phyloP scores from a whole-genome alignment of 2,888 invertebrate genomes.

The Thyatira batis region DNA sequence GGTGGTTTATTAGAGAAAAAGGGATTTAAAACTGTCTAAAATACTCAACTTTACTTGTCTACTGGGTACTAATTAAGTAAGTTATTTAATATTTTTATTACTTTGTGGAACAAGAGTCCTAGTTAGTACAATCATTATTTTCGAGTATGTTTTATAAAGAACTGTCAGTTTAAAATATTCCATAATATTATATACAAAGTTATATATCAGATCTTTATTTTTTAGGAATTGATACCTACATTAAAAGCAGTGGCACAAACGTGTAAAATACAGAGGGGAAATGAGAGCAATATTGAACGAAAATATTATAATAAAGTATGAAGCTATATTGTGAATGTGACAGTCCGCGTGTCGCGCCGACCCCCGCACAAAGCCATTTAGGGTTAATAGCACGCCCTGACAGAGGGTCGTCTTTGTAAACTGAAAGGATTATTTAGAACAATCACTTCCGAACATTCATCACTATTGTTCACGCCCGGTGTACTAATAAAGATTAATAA shows the following conservation, averaged over 20 bases:
- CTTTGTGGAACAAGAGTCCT: no score
- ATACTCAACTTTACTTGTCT: background rate
- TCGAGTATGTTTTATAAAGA: no score
- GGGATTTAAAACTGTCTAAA: background rate
- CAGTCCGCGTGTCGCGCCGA: constrained; percentile 72
- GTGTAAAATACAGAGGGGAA: constrained; percentile 42
- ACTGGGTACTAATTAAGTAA: no score
- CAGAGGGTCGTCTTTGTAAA: constrained; percentile 73
- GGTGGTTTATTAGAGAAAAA: constrained; percentile 17
- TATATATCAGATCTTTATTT: no score
- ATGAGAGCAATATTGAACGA: constrained; percentile 67
- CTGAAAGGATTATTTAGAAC: constrained; percentile 73
- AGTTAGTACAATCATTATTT: no score
- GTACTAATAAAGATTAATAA: constrained; percentile 62
- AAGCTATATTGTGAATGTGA: constrained; percentile 77
- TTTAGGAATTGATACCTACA: no score
- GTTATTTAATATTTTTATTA: no score
- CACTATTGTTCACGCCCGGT: constrained; percentile 65
- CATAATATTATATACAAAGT: no score
- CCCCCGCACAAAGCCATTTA: constrained; percentile 61
- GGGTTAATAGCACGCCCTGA: constrained; percentile 60
- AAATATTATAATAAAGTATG: constrained; percentile 80
- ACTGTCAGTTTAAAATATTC: no score
- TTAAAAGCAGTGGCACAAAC: constrained; percentile 35
- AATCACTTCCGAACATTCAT: constrained; percentile 69